These are phyloP conservation scores for Macrotis lagotis DNA, from an alignment of 2,113 vertebrate genomes.

Conservation along the genomic window DNA sequence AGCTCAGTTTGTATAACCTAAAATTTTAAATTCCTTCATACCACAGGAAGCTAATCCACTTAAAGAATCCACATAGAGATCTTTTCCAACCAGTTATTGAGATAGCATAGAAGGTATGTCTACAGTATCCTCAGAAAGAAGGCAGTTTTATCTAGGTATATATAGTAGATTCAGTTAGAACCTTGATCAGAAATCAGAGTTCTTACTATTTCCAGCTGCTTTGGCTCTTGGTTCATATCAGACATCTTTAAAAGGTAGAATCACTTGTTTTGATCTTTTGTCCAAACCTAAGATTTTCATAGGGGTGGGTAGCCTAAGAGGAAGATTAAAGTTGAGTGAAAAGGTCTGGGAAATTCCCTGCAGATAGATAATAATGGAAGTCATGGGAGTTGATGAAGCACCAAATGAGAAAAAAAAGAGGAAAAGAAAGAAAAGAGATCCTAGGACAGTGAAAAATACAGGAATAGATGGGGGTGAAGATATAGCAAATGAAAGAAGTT, in stretches of 20 bases:
- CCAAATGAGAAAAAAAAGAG: not conserved
- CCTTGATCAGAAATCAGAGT: slow-evolving; percentile 1
- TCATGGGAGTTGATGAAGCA: not conserved
- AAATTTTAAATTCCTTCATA: not conserved
- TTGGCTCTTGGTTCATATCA: not conserved
- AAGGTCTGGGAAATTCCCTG: not conserved
- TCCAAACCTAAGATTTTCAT: not conserved
- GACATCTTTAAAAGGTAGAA: not conserved
- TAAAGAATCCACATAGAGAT: not conserved
- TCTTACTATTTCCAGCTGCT: not conserved
- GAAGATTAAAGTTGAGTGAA: not conserved
- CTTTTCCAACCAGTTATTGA: slow-evolving; percentile 5
- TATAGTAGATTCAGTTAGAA: slow-evolving; percentile 16
- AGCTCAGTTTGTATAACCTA: not conserved
- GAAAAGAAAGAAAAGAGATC: not conserved
- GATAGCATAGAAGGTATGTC: slow-evolving; percentile 9
- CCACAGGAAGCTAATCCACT: not conserved
- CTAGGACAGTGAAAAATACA: not conserved
- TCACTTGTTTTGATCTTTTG: not conserved
- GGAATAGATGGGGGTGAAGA: not conserved
- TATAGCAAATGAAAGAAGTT: not conserved
- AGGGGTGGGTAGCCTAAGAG: not conserved
- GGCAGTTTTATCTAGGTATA: slow-evolving; percentile 19
- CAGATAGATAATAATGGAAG: not conserved
- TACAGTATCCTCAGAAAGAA: slow-evolving; percentile 1